Evolutionary conservation across 2,888 invertebrate genomes (phyloP).

Genomic region (Lysandra coridon): DNA sequence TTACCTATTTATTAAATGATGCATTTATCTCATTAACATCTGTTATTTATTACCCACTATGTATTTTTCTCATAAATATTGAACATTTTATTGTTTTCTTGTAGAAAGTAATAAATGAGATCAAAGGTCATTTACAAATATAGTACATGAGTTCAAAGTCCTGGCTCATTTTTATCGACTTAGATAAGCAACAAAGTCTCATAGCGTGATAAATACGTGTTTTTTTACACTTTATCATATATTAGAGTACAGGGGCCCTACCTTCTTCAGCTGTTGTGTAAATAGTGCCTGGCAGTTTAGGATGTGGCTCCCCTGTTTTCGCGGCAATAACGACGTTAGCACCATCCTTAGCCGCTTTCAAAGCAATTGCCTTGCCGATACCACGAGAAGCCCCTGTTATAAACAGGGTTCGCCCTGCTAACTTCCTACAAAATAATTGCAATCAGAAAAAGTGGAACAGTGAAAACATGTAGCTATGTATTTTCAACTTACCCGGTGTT

Average conservation of each 20-base stretch:
- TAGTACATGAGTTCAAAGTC: constrained; percentile 43
- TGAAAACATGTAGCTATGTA: constrained; percentile 34
- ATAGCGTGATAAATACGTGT: neutral
- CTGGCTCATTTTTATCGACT: constrained; percentile 16
- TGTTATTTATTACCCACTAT: neutral
- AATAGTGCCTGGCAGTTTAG: constrained; percentile 95
- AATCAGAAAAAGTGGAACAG: constrained; percentile 41
- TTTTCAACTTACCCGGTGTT: constrained; percentile 68
- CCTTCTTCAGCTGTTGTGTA: constrained; percentile 94
- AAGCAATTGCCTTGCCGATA: constrained; percentile 96
- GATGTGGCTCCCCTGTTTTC: constrained; percentile 94
- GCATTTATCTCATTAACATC: neutral
- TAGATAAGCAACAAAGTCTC: neutral
- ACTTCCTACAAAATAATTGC: constrained; percentile 60
- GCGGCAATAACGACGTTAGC: constrained; percentile 95
- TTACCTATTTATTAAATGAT: neutral
- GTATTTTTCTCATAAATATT: neutral
- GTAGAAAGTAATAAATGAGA: constrained; percentile 14
- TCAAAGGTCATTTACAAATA: constrained; percentile 39
- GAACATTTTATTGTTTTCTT: neutral
- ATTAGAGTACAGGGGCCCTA: constrained; percentile 60
- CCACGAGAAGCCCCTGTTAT: constrained; percentile 98
- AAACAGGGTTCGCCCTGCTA: constrained; percentile 94
- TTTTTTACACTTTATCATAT: neutral
- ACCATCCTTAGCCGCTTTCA: constrained; percentile 95